Conservation (phyloP, 2,888 invertebrate genomes). For the Electrophaes corylata region DNA sequence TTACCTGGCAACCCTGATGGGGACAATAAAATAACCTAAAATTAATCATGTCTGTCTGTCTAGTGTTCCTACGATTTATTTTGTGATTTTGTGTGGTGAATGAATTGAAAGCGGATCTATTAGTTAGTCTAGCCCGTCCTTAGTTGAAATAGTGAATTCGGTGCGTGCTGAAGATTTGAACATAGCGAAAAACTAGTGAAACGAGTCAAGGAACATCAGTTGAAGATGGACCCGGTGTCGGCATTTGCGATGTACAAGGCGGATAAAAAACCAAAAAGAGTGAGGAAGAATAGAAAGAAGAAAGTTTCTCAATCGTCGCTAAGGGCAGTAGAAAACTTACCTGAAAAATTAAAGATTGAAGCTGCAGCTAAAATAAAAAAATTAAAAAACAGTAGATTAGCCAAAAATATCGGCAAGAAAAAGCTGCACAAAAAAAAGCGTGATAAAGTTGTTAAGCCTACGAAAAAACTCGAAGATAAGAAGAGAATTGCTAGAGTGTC, state of each 20-base stretch:
- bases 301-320: constrained; percentile 31
- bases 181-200: too few species aligned
- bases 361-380: constrained; percentile 61
- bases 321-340: constrained; percentile 41
- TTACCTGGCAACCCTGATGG: too few species aligned
- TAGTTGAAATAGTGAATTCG: too few species aligned
- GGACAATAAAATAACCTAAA: too few species aligned
- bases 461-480: constrained; percentile 26
- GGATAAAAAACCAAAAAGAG: constrained; percentile 54
- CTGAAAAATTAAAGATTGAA: constrained; percentile 51
- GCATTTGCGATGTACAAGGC: constrained; percentile 72
- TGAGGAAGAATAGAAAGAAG: constrained; percentile 52
- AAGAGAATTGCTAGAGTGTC: constrained; percentile 24
- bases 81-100: too few species aligned
- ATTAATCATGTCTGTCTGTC: too few species aligned
- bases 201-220: too few species aligned
- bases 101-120: too few species aligned
- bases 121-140: too few species aligned
- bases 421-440: constrained; percentile 65
- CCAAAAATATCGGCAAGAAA: constrained; percentile 59
- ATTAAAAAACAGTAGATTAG: constrained; percentile 55
- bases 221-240: constrained; percentile 53
- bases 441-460: constrained; percentile 36
- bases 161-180: too few species aligned
- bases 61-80: too few species aligned